Percentiles rank a stretch among this genome's conserved stretches.
Conservation (phyloP, 2,888 invertebrate species). For the Metacarcinus magister region DNA sequence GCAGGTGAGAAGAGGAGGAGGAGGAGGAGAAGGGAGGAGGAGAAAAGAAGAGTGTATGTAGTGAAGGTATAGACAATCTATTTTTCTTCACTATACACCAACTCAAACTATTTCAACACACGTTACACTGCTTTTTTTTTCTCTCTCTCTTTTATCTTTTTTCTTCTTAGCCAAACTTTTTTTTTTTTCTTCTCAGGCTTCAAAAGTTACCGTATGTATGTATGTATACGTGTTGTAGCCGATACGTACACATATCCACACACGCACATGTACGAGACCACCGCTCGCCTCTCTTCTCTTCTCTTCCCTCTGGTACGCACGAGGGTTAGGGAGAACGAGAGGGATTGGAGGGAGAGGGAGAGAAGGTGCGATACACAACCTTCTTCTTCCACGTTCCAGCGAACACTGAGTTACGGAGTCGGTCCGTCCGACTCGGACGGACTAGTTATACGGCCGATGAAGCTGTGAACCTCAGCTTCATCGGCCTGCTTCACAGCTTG, state of each 20-base stretch:
- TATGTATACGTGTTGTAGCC: not conserved
- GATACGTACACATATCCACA: not conserved
- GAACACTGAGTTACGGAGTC: not conserved
- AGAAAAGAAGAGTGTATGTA: not conserved
- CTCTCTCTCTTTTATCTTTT: not conserved
- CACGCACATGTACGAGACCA: not conserved
- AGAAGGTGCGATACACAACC: slow-evolving; percentile 5
- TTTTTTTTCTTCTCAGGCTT: not conserved
- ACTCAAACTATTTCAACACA: not conserved
- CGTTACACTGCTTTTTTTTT: not conserved
- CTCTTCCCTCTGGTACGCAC: not conserved
- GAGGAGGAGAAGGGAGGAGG: not conserved
- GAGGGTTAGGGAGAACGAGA: not conserved
- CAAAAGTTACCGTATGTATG: not conserved
- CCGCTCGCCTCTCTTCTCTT: not conserved
- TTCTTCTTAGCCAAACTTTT: not conserved
- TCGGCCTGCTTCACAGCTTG: no score
- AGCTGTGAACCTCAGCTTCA: no score
- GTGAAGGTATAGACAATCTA: no score
- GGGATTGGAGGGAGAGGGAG: not conserved
- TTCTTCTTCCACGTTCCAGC: slow-evolving; percentile 19
- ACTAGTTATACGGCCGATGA: not conserved
- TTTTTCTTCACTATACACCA: not conserved
- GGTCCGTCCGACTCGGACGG: not conserved
- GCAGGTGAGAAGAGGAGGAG: not conserved